Evolutionary conservation across 2,113 vertebrate species (phyloP), one percentile per base, ranked within the genome.

Genomic region (Macrotus californicus): DNA sequence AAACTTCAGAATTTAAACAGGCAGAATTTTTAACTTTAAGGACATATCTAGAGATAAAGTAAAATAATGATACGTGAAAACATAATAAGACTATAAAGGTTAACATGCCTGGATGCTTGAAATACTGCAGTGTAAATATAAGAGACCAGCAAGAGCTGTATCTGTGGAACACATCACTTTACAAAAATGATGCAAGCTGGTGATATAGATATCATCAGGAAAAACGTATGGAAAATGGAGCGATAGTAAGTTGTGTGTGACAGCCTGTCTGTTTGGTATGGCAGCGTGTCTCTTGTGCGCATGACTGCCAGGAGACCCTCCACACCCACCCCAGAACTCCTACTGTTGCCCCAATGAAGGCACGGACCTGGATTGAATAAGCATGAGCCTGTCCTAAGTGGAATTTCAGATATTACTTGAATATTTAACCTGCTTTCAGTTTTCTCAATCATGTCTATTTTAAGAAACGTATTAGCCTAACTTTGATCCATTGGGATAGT

Each of bases 371-470:
- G 26, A 7, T 15, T 41, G 9, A 79, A 87, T 18, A 67, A 82
- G 48, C 31, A 31, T 9, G 15, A 64, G 24, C 10, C 43, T 92
- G 54, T 84, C 43, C 61, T 91, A 39, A 76, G 82, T 46, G n/a
- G 73, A 85, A 94, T 52, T 81, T 73, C 73, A 94, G 36, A 31
- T 79, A 52, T 84, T 93, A 85, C 93, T 91, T 83, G 76, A 91
- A 94, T 94, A n/a, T 82, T 81, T 67, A 52, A 4, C 12, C 24
- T 64, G 31, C 19, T 82, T 73, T 52, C 34, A 19, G 1, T 86
- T 83, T 92, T 69, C 56, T 86, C 81, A 81, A 61, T 90, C 43
- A 88, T 43, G 46, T 88, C 39, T 95, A 64, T 89, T 94, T 93
- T 61, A 82, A 93, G 73, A 96, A 91, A 85, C 41, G 85, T 72